phyloP scores from a whole-genome alignment of 2,888 invertebrate genomes.

The Oligia latruncula region DNA sequence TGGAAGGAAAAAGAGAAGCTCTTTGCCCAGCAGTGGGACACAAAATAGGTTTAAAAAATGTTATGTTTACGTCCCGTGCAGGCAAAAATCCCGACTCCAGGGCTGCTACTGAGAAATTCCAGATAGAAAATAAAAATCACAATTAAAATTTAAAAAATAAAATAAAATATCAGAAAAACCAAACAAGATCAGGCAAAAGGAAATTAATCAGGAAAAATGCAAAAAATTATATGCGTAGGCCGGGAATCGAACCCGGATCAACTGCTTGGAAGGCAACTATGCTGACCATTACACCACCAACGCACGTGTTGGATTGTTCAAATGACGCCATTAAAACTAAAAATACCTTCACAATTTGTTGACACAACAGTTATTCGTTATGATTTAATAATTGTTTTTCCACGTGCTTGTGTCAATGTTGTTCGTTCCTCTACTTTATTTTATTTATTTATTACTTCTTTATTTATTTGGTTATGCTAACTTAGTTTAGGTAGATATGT shows the following conservation, averaged over 20 bases:
- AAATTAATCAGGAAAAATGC: neutral
- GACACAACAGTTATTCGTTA: constrained; percentile 28
- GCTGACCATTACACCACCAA: constrained; percentile 91
- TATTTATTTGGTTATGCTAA: constrained; percentile 14
- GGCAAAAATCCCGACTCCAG: no score
- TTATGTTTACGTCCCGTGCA: neutral
- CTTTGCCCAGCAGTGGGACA: neutral
- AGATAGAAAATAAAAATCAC: neutral
- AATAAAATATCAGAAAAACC: neutral
- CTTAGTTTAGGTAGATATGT: neutral
- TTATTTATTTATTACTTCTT: neutral
- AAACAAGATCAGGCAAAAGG: neutral
- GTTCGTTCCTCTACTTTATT: neutral
- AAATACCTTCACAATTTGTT: constrained; percentile 27
- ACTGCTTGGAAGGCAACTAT: constrained; percentile 91
- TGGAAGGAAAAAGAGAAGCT: neutral
- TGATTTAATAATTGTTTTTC: constrained; percentile 10
- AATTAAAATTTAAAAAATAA: neutral
- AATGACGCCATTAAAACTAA: constrained; percentile 26
- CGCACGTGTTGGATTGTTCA: constrained; percentile 69
- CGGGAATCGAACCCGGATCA: constrained; percentile 91
- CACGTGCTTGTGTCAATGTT: constrained; percentile 26
- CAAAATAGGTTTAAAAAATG: neutral
- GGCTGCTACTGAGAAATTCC: neutral
- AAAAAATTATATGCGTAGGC: constrained; percentile 72